Conservation (phyloP, 2,113 vertebrate species). For the Silurus asotus region DNA sequence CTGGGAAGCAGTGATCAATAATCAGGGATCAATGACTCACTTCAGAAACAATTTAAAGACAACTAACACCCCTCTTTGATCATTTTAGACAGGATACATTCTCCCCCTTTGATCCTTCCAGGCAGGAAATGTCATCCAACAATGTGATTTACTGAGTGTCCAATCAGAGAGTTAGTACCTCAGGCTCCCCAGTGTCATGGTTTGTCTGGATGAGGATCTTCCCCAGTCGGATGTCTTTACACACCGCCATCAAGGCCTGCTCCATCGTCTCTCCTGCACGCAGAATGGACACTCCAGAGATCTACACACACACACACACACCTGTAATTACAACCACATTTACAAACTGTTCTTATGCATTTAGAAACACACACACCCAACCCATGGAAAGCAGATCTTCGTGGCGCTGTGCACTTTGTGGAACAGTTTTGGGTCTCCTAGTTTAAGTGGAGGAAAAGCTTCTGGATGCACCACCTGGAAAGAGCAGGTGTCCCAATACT, state of each 20-base stretch:
- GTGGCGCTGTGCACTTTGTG: too few species aligned
- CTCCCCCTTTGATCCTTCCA: too few species aligned
- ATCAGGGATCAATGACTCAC: not conserved
- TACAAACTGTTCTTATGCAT: not conserved
- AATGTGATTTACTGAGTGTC: not conserved
- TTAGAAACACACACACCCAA: too few species aligned
- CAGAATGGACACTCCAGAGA: constrained; percentile 86
- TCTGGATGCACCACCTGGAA: too few species aligned
- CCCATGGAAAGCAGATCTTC: too few species aligned
- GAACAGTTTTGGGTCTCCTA: too few species aligned
- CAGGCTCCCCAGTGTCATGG: constrained; percentile 84
- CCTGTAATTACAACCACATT: not conserved
- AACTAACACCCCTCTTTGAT: too few species aligned
- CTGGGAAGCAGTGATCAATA: constrained; percentile 60
- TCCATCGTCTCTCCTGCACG: constrained; percentile 91
- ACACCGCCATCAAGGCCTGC: constrained; percentile 85
- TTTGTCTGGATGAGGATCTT: constrained; percentile 95
- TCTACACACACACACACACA: constrained; percentile 63
- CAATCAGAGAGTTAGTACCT: constrained; percentile 61
- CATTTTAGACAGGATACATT: too few species aligned
- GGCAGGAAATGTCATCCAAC: not conserved
- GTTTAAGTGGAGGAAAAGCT: too few species aligned
- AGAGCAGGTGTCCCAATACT: too few species aligned
- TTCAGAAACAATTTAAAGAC: too few species aligned
- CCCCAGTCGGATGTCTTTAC: constrained; percentile 88